Conservation (phyloP, 2,113 vertebrate genomes). For the Etheostoma spectabile region DNA sequence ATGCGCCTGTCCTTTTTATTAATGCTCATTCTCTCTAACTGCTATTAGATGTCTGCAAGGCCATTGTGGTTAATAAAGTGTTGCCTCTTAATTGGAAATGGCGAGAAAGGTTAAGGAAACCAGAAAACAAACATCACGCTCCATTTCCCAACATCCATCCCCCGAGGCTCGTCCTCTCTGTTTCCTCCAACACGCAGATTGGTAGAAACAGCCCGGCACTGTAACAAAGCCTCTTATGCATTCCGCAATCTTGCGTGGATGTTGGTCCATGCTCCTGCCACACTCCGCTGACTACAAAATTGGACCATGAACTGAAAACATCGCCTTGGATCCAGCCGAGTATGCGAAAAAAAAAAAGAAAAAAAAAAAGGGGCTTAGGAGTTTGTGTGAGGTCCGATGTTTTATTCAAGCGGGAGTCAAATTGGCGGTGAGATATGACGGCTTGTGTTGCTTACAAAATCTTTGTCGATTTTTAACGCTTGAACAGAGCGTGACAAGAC, state of each 20-base stretch:
- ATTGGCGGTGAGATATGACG: conserved; percentile 61
- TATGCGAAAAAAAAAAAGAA: conserved; percentile 12
- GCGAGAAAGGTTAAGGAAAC: conserved; percentile 2
- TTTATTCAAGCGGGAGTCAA: conserved; percentile 70
- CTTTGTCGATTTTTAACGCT: conserved; percentile 78
- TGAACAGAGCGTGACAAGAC: conserved; percentile 64
- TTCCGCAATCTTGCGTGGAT: conserved; percentile 66
- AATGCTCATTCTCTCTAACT: background rate
- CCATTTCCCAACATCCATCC: conserved; percentile 14
- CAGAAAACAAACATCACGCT: conserved; percentile 25
- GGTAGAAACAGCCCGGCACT: conserved; percentile 60
- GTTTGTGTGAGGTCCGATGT: conserved; percentile 65
- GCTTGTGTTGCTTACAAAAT: conserved; percentile 75
- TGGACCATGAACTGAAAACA: conserved; percentile 77
- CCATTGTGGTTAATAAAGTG: background rate
- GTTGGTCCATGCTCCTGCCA: conserved; percentile 55
- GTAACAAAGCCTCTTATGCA: conserved; percentile 70
- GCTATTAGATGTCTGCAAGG: background rate
- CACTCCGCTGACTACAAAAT: conserved; percentile 69
- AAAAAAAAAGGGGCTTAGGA: background rate
- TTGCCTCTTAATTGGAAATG: conserved; percentile 2
- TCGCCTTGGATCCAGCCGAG: conserved; percentile 68
- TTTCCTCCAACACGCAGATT: conserved; percentile 31
- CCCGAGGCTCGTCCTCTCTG: conserved; percentile 19
- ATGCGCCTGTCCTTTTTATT: background rate